Base-by-base conservation (phyloP, 2,888 invertebrate genomes). In the Nemurella pictetii region DNA sequence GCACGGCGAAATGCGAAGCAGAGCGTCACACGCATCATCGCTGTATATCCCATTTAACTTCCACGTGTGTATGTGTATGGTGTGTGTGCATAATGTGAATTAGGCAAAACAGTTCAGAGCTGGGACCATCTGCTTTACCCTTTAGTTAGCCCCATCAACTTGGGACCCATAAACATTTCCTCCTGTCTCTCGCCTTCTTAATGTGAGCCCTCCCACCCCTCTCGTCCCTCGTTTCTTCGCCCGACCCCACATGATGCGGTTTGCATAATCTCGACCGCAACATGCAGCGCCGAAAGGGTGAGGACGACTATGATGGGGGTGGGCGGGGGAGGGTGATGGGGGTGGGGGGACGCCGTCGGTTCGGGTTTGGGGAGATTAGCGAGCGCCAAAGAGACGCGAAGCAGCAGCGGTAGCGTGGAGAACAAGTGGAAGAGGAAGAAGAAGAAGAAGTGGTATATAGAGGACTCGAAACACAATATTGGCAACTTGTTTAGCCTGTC, bases 231-330 rank as follows among this genome's bases (percentile, higher is more conserved):
- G 55, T 20, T 55, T 55, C 55, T 55, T 55, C 55, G 55, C 55
- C 55, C 81, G 30, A 84, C 78, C 80, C 85, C 78, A 84, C 80
- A 83, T 85, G 84, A 85, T 82, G 85, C 77, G 86, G 85, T 86
- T 86, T 86, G 86, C 86, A 86, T 86, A 86, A 86, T 86, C 86
- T 82, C 81, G 85, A 85, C 86, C 81, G 77, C 74, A 55, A 75
- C 83, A 82, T 32, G 74, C 29, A 74, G 77, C 82, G 26, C 27
- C 72, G 75, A 55, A 74, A 83, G 78, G 77, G 80, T 81, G 36
- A 73, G n/a, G n/a, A n/a, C n/a, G n/a, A n/a, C n/a, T n/a, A n/a
- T n/a, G n/a, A n/a, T n/a, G 15, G 84, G 36, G 36, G 80, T 35
- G 84, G 73, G 78, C 82, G 83, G 55, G 73, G 81, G 29, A 27